Evolutionary conservation across 2,797 vertebrate genomes (phyloP), one percentile per base, ranked within the genome.

Genomic region (Furcifer pardalis): DNA sequence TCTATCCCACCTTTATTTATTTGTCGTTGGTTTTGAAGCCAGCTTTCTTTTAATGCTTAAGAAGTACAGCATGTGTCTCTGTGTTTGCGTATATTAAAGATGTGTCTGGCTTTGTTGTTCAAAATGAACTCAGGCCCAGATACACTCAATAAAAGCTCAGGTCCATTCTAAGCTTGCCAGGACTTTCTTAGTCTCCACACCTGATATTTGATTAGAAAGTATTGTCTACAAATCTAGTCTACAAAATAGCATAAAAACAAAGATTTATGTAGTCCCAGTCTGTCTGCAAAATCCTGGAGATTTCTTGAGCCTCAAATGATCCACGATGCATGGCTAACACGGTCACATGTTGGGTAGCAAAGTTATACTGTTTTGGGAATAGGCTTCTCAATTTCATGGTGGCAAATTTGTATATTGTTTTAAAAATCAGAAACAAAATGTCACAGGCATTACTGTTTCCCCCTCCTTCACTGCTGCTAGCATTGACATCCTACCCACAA

Each of bases 381-480:
- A 68, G 1, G 0, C 5, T 37, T 35, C 37, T 17, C 8, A 76
- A 78, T 23, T 19, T 25, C 42, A 52, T n/a, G 13, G 37, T n/a
- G 21, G 56, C 3, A 44, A 7, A 66, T n/a, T n/a, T n/a, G n/a
- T n/a, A n/a, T n/a, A n/a, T 59, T 23, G 15, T 68, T 68, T 72
- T 5, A 46, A 73, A 44, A 5, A 73, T 4, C 8, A 17, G 12
- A 68, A 3, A 12, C 5, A 72, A 84, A 78, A 86, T 71, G 56
- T n/a, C n/a, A n/a, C n/a, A 84, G 13, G 63, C 1, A 1, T 89
- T 84, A 79, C 74, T n/a, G 1, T 77, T 77, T 82, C 27, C 46
- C 42, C 56, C 88, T 87, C 2, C 44, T 82, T 89, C 74, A 89
- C 8, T 88, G 86, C 40, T 86, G 88, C 42, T 88, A 80, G 82